Evolutionary conservation across 1,140 invertebrate species (phyloP).

Genomic region (Ceratina calcarata): DNA sequence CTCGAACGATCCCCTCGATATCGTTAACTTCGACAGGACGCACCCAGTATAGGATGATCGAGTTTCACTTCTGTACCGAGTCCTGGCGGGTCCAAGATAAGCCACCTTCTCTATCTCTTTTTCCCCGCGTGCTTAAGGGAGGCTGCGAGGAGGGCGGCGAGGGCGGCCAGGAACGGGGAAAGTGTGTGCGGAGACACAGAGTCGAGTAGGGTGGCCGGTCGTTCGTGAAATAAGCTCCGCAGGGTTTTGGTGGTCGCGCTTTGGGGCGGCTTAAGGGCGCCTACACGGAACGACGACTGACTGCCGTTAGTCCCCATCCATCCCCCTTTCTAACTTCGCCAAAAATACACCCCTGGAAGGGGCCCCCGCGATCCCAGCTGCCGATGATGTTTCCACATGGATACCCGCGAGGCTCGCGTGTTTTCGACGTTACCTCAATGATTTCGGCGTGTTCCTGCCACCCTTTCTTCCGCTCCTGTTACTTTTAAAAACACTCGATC

Average conservation of each 20-base stretch:
- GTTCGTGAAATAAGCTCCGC: conserved; percentile 80
- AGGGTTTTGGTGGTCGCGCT: conserved; percentile 78
- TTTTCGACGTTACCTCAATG: conserved; percentile 77
- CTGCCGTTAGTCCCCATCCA: conserved; percentile 57
- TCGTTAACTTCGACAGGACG: conserved; percentile 24
- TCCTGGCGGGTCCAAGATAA: conserved; percentile 73
- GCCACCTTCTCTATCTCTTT: conserved; percentile 67
- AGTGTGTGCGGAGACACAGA: conserved; percentile 57
- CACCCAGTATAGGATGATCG: conserved; percentile 60
- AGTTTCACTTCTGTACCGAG: conserved; percentile 64
- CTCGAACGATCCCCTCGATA: conserved; percentile 10
- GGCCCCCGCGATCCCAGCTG: conserved; percentile 75
- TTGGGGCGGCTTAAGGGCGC: conserved; percentile 73
- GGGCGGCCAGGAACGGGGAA: conserved; percentile 6
- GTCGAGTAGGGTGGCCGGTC: conserved; percentile 74
- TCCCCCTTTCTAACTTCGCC: conserved; percentile 43
- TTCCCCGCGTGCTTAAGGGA: conserved; percentile 49
- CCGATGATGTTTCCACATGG: conserved; percentile 80
- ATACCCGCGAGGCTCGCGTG: conserved; percentile 78
- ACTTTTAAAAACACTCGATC: conserved; percentile 10
- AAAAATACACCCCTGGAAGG: conserved; percentile 53
- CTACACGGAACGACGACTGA: conserved; percentile 67
- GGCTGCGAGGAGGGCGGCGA: not conserved
- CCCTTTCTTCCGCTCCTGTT: conserved; percentile 1
- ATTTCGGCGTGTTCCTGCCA: conserved; percentile 59